Evolutionary conservation across 2,888 invertebrate species (phyloP).

Genomic region (Drosophila acutilabella): DNA sequence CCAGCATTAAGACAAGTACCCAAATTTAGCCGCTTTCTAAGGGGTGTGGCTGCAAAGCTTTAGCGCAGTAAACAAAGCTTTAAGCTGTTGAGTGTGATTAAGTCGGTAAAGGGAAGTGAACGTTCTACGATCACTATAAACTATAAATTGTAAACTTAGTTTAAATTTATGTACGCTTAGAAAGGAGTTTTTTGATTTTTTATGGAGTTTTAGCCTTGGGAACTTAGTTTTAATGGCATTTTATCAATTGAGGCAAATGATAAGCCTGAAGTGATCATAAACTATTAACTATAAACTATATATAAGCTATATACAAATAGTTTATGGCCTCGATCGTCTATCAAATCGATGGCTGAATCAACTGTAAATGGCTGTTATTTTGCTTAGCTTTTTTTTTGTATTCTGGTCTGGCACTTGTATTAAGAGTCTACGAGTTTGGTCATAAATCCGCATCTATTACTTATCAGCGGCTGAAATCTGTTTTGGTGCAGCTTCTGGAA

Average conservation of each 20-base stretch:
- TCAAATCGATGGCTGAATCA: constrained; percentile 9
- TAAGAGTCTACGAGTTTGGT: constrained; percentile 10
- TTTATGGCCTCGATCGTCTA: constrained; percentile 31
- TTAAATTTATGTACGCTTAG: constrained; percentile 16
- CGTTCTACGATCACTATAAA: background rate
- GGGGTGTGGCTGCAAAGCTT: background rate
- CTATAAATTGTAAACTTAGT: background rate
- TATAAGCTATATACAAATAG: constrained; percentile 6
- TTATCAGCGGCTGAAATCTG: constrained; percentile 38
- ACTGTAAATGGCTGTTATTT: background rate
- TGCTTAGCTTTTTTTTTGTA: no score
- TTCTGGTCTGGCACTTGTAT: constrained; percentile 4
- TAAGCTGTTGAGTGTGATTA: background rate
- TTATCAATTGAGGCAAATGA: constrained; percentile 52
- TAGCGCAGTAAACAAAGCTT: background rate
- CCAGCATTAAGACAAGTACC: background rate
- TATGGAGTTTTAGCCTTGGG: constrained; percentile 4
- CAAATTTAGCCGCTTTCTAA: background rate
- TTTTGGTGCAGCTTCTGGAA: constrained; percentile 19
- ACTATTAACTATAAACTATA: constrained; percentile 11
- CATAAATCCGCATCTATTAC: constrained; percentile 48
- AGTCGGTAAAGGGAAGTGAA: background rate
- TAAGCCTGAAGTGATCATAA: constrained; percentile 42
- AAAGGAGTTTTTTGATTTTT: constrained; percentile 27
- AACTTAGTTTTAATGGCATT: constrained; percentile 31